phyloP scores from a whole-genome alignment of 2,888 invertebrate genomes.

The Keiferia lycopersicella region DNA sequence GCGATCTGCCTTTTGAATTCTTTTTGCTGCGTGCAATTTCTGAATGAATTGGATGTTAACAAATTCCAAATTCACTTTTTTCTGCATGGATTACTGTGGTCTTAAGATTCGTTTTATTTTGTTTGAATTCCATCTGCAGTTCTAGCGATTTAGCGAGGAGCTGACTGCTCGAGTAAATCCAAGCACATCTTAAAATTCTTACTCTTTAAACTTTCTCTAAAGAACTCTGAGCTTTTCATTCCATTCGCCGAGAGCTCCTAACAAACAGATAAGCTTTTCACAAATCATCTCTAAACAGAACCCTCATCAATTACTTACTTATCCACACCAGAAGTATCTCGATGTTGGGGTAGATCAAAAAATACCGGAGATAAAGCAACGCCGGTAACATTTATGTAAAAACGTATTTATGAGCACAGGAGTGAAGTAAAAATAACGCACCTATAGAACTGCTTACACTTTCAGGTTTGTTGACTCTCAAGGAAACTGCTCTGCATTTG shows the following conservation, averaged over 20 bases:
- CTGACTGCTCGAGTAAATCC: not conserved
- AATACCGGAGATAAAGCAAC: too few relatives aligned
- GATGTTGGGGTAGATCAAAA: not conserved
- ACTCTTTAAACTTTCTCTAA: not conserved
- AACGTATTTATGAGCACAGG: too few relatives aligned
- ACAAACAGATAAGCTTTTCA: constrained; percentile 1
- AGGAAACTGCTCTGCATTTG: too few relatives aligned
- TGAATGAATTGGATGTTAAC: not conserved
- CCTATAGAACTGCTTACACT: too few relatives aligned
- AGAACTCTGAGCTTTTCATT: not conserved
- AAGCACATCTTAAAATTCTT: not conserved
- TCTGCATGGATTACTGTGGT: not conserved
- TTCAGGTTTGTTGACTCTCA: too few relatives aligned
- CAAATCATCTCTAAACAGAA: constrained; percentile 6
- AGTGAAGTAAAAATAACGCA: too few relatives aligned
- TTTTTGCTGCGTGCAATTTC: not conserved
- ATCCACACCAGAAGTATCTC: constrained; percentile 6
- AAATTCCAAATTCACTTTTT: not conserved
- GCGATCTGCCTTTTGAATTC: too few relatives aligned
- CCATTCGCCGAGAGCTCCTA: not conserved
- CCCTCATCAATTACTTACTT: constrained; percentile 7
- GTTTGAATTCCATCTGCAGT: not conserved
- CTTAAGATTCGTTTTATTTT: not conserved
- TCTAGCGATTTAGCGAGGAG: not conserved
- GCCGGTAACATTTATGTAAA: too few relatives aligned